Evolutionary conservation across 2,888 invertebrate genomes (phyloP).

Genomic region (Sicus ferrugineus): DNA sequence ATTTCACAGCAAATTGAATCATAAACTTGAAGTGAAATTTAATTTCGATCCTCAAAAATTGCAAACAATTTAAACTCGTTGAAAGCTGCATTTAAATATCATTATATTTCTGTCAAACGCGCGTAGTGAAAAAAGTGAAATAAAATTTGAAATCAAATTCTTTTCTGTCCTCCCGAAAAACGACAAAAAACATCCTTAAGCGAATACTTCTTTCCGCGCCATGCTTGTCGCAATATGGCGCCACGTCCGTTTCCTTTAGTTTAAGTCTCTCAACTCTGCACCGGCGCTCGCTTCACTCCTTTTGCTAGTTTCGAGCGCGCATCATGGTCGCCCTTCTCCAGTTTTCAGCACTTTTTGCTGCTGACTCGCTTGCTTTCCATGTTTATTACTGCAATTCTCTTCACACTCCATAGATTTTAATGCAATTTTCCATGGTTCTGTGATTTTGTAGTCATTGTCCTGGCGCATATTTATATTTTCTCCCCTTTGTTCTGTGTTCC

Average conservation of each 20-base stretch:
- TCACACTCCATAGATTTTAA: slow-evolving; percentile 42
- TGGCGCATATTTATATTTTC: slow-evolving; percentile 33
- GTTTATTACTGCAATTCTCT: slow-evolving; percentile 33
- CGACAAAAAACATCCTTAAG: neutral
- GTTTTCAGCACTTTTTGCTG: slow-evolving; percentile 26
- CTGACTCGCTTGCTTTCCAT: slow-evolving; percentile 15
- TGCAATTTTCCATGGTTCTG: slow-evolving; percentile 41
- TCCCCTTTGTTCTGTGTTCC: slow-evolving; percentile 23
- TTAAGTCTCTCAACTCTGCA: slow-evolving; percentile 1
- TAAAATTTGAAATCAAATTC: no score
- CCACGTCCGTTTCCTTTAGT: slow-evolving; percentile 30
- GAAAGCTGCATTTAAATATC: no score
- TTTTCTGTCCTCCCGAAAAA: no score
- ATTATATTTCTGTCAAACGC: no score
- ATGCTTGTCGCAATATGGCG: slow-evolving; percentile 34
- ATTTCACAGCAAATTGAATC: no score
- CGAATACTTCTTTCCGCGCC: neutral
- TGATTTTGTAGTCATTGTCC: slow-evolving; percentile 39
- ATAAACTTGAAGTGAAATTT: no score
- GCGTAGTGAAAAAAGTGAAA: no score
- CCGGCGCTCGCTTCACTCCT: neutral
- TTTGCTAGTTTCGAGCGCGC: neutral
- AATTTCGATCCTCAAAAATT: no score
- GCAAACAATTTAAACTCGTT: no score
- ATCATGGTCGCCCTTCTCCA: slow-evolving; percentile 6